phyloP scores from a whole-genome alignment of 64 coral and sea anemone genomes.

The Montipora efflorescens region DNA sequence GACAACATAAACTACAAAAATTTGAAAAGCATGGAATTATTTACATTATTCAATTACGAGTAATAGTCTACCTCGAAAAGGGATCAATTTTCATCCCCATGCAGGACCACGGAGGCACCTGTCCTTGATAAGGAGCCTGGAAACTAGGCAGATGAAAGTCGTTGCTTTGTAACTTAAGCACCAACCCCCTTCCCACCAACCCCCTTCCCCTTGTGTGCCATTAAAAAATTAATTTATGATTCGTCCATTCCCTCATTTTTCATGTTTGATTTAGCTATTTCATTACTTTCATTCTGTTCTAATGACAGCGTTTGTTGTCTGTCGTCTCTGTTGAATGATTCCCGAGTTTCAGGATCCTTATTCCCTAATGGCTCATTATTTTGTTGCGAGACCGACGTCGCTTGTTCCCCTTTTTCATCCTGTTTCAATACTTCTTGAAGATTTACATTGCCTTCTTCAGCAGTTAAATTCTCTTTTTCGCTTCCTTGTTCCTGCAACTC shows the following conservation, averaged over 20 bases:
- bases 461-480: background rate
- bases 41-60: background rate
- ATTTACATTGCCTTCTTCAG: background rate
- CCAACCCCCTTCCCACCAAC: too few species aligned
- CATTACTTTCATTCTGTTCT: background rate
- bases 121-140: background rate
- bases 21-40: background rate
- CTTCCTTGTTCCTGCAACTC: background rate
- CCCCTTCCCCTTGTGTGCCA: background rate
- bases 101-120: background rate
- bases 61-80: background rate
- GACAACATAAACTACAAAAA: too few species aligned
- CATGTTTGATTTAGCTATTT: background rate
- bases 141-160: background rate
- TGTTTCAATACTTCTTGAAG: background rate
- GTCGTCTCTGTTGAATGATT: background rate
- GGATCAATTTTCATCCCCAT: background rate
- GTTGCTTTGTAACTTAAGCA: too few species aligned
- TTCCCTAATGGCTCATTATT: background rate
- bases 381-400: background rate
- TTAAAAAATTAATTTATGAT: background rate
- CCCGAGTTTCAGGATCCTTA: background rate
- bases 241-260: background rate
- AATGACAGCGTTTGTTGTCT: background rate
- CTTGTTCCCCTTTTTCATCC: background rate